Base-by-base conservation (phyloP, 2,888 invertebrate species). In the Chloromyia formosa region DNA sequence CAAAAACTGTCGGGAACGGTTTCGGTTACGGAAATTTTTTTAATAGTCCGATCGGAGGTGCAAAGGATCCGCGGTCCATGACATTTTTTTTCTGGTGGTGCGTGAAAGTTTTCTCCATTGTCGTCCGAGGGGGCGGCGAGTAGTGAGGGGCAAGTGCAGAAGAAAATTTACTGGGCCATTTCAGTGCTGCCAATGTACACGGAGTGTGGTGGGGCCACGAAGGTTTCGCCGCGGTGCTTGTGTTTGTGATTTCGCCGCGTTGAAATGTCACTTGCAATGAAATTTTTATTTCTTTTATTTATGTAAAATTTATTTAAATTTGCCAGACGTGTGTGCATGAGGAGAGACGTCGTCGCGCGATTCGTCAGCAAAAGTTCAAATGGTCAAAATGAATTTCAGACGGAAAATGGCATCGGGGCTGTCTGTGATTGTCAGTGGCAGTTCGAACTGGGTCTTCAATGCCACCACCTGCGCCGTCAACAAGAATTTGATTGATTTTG, bases 91-190 rank as follows among this genome's bases (percentile, higher is more conserved):
- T 16, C 27, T 40, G 22, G 12, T 69, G 20, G 20, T 71, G 56
- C 56, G 71, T 71, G 71, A 71, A 71, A 71, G 71, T 58, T 71
- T 49, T 71, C 56, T 71, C 58, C 18, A 18, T 62, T 42, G 66
- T 66, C 27, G 45, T 35, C 12, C 49, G 49, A 2, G 49, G 54
- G 54, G 16, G 16, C 22, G 56, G 18, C 3, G 27, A 35, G 27
- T 35, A 7, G 71, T 18, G 71, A 58, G 71, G 16, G 18, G 71
- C 27, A 27, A 56, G 71, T 23, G 71, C 40, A 35, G 27, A 35
- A 35, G 56, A 71, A 71, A 71, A 71, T 56, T 71, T 56, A 71
- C 71, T 71, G 71, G 71, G 71, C 71, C 56, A 56, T 40, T 58
- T 20, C n/a, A 71, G 71, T 66, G 42, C 66, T 66, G 66, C 66